Percentiles rank a stretch among this genome's conserved stretches.
Conservation (phyloP, 2,113 vertebrate species). For the Geococcyx californianus region DNA sequence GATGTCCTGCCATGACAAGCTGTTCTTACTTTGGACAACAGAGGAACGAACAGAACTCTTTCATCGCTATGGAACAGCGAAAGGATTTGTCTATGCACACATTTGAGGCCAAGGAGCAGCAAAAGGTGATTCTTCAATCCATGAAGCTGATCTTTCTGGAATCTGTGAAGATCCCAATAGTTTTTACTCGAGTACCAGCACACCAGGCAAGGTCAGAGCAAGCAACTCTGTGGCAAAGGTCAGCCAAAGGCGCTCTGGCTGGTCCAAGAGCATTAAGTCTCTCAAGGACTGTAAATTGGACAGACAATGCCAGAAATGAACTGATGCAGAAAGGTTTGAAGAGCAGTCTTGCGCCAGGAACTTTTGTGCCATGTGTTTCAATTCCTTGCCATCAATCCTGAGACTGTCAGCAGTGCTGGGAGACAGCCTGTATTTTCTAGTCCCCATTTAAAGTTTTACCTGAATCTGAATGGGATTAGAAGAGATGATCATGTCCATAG, state of each 20-base stretch:
- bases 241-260: slow-evolving; percentile 33
- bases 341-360: slow-evolving; percentile 17
- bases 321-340: slow-evolving; percentile 45
- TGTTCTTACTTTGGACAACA: neutral
- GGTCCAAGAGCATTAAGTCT: neutral
- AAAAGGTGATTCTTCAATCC: neutral
- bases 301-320: slow-evolving; percentile 12
- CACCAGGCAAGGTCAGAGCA: slow-evolving; percentile 26
- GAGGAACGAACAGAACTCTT: neutral
- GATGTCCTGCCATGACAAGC: neutral
- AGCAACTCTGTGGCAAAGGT: neutral
- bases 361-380: neutral
- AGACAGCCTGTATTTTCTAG: neutral
- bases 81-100: neutral
- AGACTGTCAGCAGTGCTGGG: neutral
- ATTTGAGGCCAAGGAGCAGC: neutral
- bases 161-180: neutral
- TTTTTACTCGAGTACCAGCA: neutral
- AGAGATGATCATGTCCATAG: neutral
- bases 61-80: neutral
- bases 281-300: neutral
- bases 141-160: neutral
- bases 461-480: neutral
- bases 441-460: neutral
- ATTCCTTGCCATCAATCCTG: slow-evolving; percentile 11